Evolutionary conservation across 53 echinoderm and acorn worm species (phyloP).

Genomic region (Temnopleurus reevesii): DNA sequence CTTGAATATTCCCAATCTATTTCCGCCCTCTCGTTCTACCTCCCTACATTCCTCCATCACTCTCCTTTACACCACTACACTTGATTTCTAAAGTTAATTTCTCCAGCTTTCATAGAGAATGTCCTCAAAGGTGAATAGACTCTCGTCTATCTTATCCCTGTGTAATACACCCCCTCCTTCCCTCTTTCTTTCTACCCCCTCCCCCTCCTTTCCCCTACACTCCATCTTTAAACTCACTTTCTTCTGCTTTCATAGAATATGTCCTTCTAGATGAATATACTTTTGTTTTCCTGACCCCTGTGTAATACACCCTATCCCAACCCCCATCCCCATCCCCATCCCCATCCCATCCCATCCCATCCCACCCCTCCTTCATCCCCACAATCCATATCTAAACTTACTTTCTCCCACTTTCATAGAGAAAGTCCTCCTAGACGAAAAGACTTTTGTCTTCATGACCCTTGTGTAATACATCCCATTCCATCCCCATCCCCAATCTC

Average conservation of each 20-base stretch:
- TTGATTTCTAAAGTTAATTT: too few relatives aligned
- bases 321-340: not conserved
- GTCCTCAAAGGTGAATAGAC: slow-evolving; percentile 53
- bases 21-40: too few relatives aligned
- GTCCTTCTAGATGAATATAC: slow-evolving; percentile 54
- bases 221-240: slow-evolving; percentile 85
- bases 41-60: not conserved
- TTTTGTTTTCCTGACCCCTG: slow-evolving; percentile 81
- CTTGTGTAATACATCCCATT: slow-evolving; percentile 84
- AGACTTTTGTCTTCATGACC: slow-evolving; percentile 74
- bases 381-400: too few relatives aligned
- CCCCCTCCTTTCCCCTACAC: not conserved
- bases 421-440: slow-evolving; percentile 43
- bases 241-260: slow-evolving; percentile 59
- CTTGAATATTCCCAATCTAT: too few relatives aligned
- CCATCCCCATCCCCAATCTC: slow-evolving; percentile 1
- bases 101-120: slow-evolving; percentile 61
- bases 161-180: slow-evolving; percentile 77
- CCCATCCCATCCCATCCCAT: not conserved
- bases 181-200: too few relatives aligned
- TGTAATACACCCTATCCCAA: slow-evolving; percentile 78
- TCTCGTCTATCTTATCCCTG: slow-evolving; percentile 80
- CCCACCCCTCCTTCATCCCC: not conserved
- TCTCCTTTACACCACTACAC: not conserved
- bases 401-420: slow-evolving; percentile 68